These are phyloP conservation scores for Heliocidaris tuberculata DNA, from an alignment of 35 echinoderm and acorn worm genomes.

Conservation along the genomic window DNA sequence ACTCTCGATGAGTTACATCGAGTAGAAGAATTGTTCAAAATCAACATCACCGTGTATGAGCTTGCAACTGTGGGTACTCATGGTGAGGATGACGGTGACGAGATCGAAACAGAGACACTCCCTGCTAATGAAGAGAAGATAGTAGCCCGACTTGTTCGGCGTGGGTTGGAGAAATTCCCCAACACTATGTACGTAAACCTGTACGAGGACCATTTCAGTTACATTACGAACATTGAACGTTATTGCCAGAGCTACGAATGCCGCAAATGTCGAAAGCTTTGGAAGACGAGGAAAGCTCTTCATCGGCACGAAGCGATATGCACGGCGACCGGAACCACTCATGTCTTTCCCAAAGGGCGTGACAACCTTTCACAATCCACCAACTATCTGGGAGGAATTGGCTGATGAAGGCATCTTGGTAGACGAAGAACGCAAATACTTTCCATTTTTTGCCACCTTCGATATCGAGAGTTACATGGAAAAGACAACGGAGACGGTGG, in stretches of 20 bases:
- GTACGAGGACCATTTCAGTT: slow-evolving; percentile 58
- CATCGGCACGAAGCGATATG: slow-evolving; percentile 55
- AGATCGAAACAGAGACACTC: not conserved
- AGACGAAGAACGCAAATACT: slow-evolving; percentile 12
- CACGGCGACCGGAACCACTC: slow-evolving; percentile 14
- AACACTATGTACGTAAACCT: slow-evolving; percentile 63
- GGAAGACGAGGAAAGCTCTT: not conserved
- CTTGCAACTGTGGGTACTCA: not conserved
- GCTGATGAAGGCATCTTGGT: slow-evolving; percentile 40
- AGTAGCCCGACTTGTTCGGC: slow-evolving; percentile 25
- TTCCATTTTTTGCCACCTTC: slow-evolving; percentile 37
- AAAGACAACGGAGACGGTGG: not conserved
- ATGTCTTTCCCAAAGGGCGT: slow-evolving; percentile 45
- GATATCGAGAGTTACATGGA: slow-evolving; percentile 51
- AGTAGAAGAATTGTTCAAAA: not conserved
- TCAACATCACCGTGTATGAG: slow-evolving; percentile 46
- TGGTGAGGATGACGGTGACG: not conserved
- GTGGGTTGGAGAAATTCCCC: slow-evolving; percentile 40
- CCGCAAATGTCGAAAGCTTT: slow-evolving; percentile 47
- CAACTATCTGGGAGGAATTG: slow-evolving; percentile 45
- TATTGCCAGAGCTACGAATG: slow-evolving; percentile 55
- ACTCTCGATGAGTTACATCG: too few species aligned
- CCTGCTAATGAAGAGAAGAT: not conserved
- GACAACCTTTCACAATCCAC: slow-evolving; percentile 24
- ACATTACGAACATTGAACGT: slow-evolving; percentile 56